phyloP scores from a whole-genome alignment of 1,140 invertebrate species.

The Brachionus manjavacas region DNA sequence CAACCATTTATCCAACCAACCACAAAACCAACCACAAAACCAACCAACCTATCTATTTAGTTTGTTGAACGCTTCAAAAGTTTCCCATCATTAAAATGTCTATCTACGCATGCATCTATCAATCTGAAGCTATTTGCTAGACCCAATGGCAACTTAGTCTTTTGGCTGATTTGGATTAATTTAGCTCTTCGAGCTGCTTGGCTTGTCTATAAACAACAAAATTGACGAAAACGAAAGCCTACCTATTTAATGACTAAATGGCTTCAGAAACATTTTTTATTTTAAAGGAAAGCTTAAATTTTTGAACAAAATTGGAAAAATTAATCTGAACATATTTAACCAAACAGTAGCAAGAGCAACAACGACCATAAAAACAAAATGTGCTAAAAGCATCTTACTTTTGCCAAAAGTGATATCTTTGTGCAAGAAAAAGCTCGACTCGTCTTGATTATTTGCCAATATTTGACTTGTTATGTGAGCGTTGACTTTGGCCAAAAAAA shows the following conservation, averaged over 20 bases:
- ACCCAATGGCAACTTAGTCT: neutral
- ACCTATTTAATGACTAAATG: neutral
- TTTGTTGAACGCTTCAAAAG: neutral
- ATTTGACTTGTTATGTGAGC: conserved; percentile 36
- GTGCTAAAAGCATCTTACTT: conserved; percentile 8
- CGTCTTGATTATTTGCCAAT: neutral
- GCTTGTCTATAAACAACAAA: neutral
- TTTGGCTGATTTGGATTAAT: neutral
- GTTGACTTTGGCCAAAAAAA: conserved; percentile 29
- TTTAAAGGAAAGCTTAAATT: neutral
- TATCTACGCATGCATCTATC: too few relatives aligned
- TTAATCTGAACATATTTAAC: neutral
- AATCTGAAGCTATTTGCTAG: neutral
- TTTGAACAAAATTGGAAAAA: neutral
- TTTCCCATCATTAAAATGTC: too few relatives aligned
- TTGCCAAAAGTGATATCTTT: conserved; percentile 32
- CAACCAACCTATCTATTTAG: neutral
- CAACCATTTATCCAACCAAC: too few relatives aligned
- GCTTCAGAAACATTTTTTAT: neutral
- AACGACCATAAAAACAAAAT: neutral
- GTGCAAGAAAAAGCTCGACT: conserved; percentile 8
- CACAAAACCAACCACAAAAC: too few relatives aligned
- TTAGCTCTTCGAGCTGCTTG: neutral
- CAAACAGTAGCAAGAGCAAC: neutral
- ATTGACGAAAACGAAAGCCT: too few relatives aligned